Evolutionary conservation across 2,797 vertebrate genomes (phyloP).

Genomic region (Chloroceryle amazona): DNA sequence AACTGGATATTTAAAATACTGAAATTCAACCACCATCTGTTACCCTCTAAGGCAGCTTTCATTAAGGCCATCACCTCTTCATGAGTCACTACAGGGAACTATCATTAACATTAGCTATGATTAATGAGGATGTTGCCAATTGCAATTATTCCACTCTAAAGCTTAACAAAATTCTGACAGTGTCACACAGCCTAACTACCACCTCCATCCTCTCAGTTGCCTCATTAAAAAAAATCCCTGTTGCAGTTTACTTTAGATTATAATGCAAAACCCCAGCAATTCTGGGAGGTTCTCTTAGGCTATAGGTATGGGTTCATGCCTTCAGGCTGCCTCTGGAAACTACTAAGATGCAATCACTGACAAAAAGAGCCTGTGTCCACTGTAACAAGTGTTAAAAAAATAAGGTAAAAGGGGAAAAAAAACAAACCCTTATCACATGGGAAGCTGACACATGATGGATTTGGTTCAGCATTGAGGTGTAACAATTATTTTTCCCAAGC

Average conservation of each 20-base stretch:
- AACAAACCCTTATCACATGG: background rate
- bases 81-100: slow-evolving; percentile 71
- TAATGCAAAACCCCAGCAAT: background rate
- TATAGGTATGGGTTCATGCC: background rate
- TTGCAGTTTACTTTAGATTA: slow-evolving; percentile 42
- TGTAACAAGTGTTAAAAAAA: background rate
- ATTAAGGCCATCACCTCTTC: slow-evolving; percentile 75
- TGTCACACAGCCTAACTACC: slow-evolving; percentile 48
- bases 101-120: slow-evolving; percentile 78
- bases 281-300: background rate
- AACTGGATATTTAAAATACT: slow-evolving; percentile 51
- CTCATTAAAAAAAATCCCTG: slow-evolving; percentile 47
- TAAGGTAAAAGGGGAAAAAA: background rate
- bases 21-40: slow-evolving; percentile 69
- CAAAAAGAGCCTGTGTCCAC: background rate
- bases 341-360: background rate
- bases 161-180: slow-evolving; percentile 65
- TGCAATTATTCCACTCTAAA: slow-evolving; percentile 72
- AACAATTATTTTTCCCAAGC: background rate
- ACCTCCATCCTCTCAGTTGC: slow-evolving; percentile 29
- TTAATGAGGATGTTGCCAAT: slow-evolving; percentile 75
- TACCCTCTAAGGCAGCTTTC: slow-evolving; percentile 71
- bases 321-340: background rate
- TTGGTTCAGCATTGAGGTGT: background rate
- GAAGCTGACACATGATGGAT: background rate